A percentile compares a stretch with the other conserved stretches of the same genome.
Evolutionary conservation across 1,140 invertebrate species (phyloP).

Genomic region (Hyles vespertilio): DNA sequence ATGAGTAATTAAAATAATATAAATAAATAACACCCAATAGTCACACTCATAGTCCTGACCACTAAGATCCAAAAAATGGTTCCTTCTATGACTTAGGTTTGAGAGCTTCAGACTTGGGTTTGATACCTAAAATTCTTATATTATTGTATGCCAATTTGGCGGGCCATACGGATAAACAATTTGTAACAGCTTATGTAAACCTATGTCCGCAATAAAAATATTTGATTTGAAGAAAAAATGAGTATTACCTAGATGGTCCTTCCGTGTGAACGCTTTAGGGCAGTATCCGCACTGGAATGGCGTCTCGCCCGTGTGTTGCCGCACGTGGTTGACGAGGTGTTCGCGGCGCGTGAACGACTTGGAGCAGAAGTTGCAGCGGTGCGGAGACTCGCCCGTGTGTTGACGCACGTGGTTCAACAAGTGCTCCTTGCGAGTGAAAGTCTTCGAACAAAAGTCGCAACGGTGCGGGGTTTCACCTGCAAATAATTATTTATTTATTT

Average conservation of each 20-base stretch:
- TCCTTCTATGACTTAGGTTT: no score
- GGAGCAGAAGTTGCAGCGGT: constrained; percentile 87
- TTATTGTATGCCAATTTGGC: no score
- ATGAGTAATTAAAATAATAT: no score
- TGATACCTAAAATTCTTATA: no score
- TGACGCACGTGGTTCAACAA: constrained; percentile 88
- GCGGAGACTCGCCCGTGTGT: constrained; percentile 89
- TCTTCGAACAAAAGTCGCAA: constrained; percentile 89
- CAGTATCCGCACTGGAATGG: constrained; percentile 90
- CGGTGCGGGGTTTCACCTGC: constrained; percentile 89
- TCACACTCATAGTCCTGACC: no score
- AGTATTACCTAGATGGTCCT: constrained; percentile 83
- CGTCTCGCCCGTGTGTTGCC: constrained; percentile 90
- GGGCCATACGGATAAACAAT: no score
- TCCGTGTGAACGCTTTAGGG: constrained; percentile 89
- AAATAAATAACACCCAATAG: no score
- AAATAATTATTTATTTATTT: no score
- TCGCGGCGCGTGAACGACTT: constrained; percentile 90
- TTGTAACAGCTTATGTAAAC: no score
- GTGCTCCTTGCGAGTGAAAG: constrained; percentile 89
- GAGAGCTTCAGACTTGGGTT: no score
- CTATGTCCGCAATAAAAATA: not conserved
- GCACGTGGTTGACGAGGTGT: constrained; percentile 88
- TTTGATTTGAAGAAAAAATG: not conserved
- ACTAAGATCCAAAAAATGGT: no score